Base-by-base conservation (phyloP, 64 coral and sea anemone species). In the Orbicella faveolata region DNA sequence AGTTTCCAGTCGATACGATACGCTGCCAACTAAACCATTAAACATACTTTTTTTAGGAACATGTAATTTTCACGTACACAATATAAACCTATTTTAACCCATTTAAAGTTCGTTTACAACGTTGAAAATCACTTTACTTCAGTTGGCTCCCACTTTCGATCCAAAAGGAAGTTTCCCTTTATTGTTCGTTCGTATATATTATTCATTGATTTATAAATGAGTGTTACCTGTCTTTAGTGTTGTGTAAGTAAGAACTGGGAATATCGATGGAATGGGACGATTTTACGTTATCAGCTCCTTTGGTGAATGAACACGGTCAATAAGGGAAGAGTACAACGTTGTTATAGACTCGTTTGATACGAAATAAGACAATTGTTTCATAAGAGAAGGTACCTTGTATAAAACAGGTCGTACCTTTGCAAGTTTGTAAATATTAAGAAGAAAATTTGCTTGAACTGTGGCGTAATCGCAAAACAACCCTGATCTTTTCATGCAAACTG, bases 161-260 rank as follows among this genome's bases (percentile, higher is more conserved):
- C 25, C 25, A 10, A 11, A 9, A 23, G 67, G 9, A n/a, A n/a
- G 0, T 9, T 70, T 70, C 21, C n/a, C 67, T 70, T 5, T 11
- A 70, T 23, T 70, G 67, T 70, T 70, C 67, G 25, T 70, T 70
- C 67, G 21, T 70, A 70, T 70, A 26, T 70, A 70, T 70, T 70
- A 70, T 70, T 70, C 25, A 70, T 70, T 26, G 67, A 70, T 70
- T 70, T 7, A 70, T 23, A 33, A 10, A 70, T 25, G 30, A 70
- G 0, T 23, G n/a, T n/a, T 70, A 25, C 20, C 67, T 11, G n/a
- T 9, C 6, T 11, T n/a, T 26, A 70, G 1, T 25, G 9, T 8
- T 70, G 21, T 25, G 67, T 25, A 26, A 70, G 20, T 70, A 25
- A 11, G 10, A 23, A n/a, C 25, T 23, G n/a, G n/a, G 21, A 26